phyloP scores from a whole-genome alignment of 2,113 vertebrate species.

The Motacilla tschutschensis region DNA sequence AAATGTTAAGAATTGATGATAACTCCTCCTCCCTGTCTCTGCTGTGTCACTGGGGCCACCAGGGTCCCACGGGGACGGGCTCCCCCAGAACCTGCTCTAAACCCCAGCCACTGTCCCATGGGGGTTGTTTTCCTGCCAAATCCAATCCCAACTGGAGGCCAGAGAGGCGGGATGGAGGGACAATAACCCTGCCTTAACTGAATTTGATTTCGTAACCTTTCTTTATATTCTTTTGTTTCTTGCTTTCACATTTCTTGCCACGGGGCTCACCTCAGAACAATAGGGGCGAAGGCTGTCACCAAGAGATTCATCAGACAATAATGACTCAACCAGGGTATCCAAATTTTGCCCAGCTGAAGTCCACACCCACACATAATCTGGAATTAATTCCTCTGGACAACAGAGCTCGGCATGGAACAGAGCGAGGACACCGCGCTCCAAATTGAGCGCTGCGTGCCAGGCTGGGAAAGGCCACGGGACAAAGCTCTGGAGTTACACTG shows the following conservation, averaged over 20 bases:
- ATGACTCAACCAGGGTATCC: conserved; percentile 50
- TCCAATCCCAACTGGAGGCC: background rate
- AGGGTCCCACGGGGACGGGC: background rate
- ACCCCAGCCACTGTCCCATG: background rate
- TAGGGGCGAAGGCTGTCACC: conserved; percentile 56
- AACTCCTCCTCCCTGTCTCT: conserved; percentile 35
- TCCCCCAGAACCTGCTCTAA: background rate
- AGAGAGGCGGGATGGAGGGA: conserved; percentile 21
- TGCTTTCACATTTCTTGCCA: conserved; percentile 57
- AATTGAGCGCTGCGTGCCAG: background rate
- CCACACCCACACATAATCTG: conserved; percentile 58
- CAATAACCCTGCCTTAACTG: conserved; percentile 46
- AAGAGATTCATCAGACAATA: conserved; percentile 57
- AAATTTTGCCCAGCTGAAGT: conserved; percentile 53
- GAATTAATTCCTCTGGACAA: conserved; percentile 59
- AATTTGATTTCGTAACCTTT: conserved; percentile 58
- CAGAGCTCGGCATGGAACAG: conserved; percentile 24
- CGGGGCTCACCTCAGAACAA: conserved; percentile 62
- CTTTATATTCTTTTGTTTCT: conserved; percentile 64
- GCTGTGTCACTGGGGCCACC: background rate
- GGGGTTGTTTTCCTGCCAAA: background rate
- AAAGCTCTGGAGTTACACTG: background rate
- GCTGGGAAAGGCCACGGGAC: background rate
- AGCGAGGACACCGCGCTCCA: conserved; percentile 3
- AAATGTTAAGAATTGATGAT: conserved; percentile 77